A percentile compares a stretch with the other conserved stretches of the same genome.
These are phyloP conservation scores for Meda fulgida DNA, from an alignment of 2,797 vertebrate species.

Conservation along the genomic window DNA sequence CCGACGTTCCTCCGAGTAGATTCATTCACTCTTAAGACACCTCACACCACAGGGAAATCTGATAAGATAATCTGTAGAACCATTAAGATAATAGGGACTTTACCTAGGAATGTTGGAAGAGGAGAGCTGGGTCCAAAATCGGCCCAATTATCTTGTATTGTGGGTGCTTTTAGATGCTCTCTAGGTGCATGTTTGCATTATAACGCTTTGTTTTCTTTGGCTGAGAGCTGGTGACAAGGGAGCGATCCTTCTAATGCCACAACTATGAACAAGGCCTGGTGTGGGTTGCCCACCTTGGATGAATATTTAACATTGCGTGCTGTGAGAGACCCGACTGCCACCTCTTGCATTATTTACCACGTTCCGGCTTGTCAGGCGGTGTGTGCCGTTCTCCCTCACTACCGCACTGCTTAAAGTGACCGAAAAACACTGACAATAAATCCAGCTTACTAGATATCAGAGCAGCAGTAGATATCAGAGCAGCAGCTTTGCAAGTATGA, in stretches of 20 bases:
- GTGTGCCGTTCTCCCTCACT: not conserved
- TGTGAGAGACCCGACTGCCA: conserved; percentile 51
- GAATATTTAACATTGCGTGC: conserved; percentile 63
- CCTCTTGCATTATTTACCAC: conserved; percentile 61
- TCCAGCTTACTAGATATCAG: not conserved
- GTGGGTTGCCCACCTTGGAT: conserved; percentile 57
- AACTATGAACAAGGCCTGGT: conserved; percentile 11
- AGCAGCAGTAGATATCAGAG: not conserved
- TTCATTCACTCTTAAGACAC: too few relatives aligned
- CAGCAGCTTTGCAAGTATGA: not conserved
- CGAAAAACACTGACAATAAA: not conserved
- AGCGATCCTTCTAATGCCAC: not conserved
- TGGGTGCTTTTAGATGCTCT: not conserved
- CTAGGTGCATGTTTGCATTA: not conserved
- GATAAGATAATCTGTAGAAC: too few relatives aligned
- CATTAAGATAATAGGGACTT: not conserved
- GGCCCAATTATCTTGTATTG: not conserved
- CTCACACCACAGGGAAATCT: too few relatives aligned
- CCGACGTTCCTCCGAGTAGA: too few relatives aligned
- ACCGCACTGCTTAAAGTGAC: not conserved
- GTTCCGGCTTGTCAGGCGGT: conserved; percentile 15
- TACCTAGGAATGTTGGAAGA: not conserved
- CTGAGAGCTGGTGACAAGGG: conserved; percentile 1
- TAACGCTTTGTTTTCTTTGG: conserved; percentile 21
- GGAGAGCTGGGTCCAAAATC: not conserved